phyloP scores from a whole-genome alignment of 2,888 invertebrate species.

The Parnassius smintheus region DNA sequence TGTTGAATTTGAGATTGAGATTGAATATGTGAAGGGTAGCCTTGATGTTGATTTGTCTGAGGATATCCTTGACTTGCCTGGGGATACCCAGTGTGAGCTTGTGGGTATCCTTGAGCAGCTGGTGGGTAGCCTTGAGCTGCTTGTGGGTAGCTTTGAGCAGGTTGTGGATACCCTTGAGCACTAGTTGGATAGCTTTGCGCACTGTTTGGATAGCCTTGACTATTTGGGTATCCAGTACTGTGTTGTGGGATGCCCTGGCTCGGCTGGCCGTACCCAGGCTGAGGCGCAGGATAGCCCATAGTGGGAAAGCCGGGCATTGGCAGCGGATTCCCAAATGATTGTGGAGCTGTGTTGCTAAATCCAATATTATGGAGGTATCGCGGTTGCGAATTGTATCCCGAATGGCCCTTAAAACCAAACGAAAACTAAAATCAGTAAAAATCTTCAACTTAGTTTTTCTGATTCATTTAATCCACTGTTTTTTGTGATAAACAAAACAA shows the following conservation, averaged over 20 bases:
- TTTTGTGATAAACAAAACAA: constrained; percentile 70
- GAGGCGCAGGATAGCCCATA: constrained; percentile 64
- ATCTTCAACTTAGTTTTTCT: constrained; percentile 19
- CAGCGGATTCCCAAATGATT: constrained; percentile 74
- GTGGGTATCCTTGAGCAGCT: constrained; percentile 40
- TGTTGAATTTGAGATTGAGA: constrained; percentile 47
- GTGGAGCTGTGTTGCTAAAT: constrained; percentile 72
- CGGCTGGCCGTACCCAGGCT: constrained; percentile 63
- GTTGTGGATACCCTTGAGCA: constrained; percentile 43
- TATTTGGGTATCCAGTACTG: constrained; percentile 19
- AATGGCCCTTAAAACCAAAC: constrained; percentile 76
- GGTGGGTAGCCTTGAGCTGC: constrained; percentile 48
- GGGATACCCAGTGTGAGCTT: constrained; percentile 37
- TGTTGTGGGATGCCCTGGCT: constrained; percentile 44
- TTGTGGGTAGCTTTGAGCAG: constrained; percentile 40
- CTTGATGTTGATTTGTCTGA: constrained; percentile 55
- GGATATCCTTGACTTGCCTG: constrained; percentile 42
- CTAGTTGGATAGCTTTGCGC: constrained; percentile 40
- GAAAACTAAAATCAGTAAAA: constrained; percentile 39
- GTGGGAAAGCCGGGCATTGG: constrained; percentile 72
- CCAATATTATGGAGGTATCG: constrained; percentile 74
- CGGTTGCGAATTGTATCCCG: constrained; percentile 72
- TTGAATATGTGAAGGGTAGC: constrained; percentile 47
- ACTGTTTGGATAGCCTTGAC: constrained; percentile 37
- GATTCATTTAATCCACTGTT: constrained; percentile 14